Evolutionary conservation across 2,113 vertebrate species (phyloP), one percentile per base, ranked within the genome.

Genomic region (Alethe diademata): DNA sequence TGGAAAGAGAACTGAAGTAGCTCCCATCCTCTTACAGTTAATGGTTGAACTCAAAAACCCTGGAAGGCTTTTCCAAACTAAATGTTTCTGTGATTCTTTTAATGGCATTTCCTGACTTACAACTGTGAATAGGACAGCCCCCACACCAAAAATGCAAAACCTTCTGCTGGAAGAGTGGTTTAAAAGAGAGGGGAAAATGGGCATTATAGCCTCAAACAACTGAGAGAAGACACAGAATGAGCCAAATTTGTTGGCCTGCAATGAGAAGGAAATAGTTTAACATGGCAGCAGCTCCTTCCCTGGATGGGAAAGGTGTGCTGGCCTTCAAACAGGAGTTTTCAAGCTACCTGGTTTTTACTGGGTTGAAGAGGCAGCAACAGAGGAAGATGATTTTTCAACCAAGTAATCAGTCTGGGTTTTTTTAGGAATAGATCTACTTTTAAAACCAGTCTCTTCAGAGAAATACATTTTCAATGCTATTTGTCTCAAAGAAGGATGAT

Each of bases 121-220:
- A 8, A 1, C 3, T 50, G 35, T 6, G 19, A 18, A 15, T 3
- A 78, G 26, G 16, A 88, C 6, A 38, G 29, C 2, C 5, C n/a
- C 2, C 23, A 40, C 14, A n/a, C 8, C 8, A 47, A 66, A 80
- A 93, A 66, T 4, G 14, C 48, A 84, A 83, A 93, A 33, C 6
- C 12, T 47, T 48, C 60, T 38, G 13, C 33, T 25, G 19, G 50
- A 85, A 45, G 29, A 62, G 12, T 6, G 5, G 17, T 72, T 91
- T 71, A 18, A 53, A 15, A n/a, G 29, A 38, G 58, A 78, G 25
- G 16, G 22, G 17, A 5, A 74, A 84, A 50, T 0, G 22, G 48
- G 56, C 8, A 56, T 12, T 24, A 31, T 1, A 14, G 2, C 36
- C 47, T 58, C 18, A 64, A 47, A 26, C 14, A 76, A 58, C 28